Evolutionary conservation across 2,113 vertebrate genomes (phyloP), one percentile per base, ranked within the genome.

Genomic region (Prietella phreatophila): DNA sequence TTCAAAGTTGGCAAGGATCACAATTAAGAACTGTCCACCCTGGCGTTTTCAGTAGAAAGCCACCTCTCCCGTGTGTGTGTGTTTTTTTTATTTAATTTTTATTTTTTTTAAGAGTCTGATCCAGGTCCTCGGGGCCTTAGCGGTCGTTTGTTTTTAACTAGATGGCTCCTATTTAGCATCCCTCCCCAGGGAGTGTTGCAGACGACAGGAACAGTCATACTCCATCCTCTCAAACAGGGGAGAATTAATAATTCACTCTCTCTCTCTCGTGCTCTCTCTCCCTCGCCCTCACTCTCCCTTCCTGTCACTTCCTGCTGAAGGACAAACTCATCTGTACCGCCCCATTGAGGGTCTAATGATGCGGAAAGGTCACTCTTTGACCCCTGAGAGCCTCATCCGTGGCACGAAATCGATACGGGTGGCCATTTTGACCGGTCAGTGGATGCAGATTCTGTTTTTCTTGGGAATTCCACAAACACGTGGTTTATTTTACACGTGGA

Each of bases 161-260:
- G 80, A 89, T 60, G 63, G 84, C 85, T 91, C 80, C 88, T 89
- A 84, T 90, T 90, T 86, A 91, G 85, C 88, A 82, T 83, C 14
- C 60, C 20, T 67, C 89, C 65, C 82, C 53, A 84, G 88, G 88
- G 89, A 86, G 30, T 36, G 33, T 47, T 60, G 56, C 55, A 84
- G 83, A 85, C 82, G 87, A 85, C 79, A 88, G 83, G 56, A 89
- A 86, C 89, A 81, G 83, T 89, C 89, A 89, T 83, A 88, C 53
- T 86, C 88, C 67, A 79, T 89, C 75, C 85, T 85, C 84, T 87
- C 75, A 89, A 84, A 87, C 88, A 75, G 61, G 55, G 56, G 73
- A 82, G 67, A 89, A 85, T 90, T 73, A 89, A 90, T 88, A 90
- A 91, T 91, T 89, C 86, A 91, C 88, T 2, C 83, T 55, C 42